Evolutionary conservation across 2,888 invertebrate genomes (phyloP).

Genomic region (Cryptocheilus praepositus): DNA sequence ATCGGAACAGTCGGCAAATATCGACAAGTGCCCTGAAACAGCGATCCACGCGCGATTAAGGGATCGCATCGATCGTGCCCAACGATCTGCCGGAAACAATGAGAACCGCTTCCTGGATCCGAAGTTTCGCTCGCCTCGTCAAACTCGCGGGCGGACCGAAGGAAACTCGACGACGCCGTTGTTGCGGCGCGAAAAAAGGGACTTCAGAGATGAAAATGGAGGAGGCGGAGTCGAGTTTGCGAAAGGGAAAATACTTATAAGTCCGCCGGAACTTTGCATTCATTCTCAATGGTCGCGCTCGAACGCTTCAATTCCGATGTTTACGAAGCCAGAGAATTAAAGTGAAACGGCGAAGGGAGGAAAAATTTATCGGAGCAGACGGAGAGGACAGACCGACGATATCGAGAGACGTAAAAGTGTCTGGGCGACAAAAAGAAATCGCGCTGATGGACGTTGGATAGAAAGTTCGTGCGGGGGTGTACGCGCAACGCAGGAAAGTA

Average conservation of each 20-base stretch:
- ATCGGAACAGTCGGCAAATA: too few relatives aligned
- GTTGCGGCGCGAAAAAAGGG: too few relatives aligned
- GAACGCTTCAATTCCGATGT: slow-evolving; percentile 32
- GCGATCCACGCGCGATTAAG: too few relatives aligned
- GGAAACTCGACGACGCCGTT: too few relatives aligned
- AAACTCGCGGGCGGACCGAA: too few relatives aligned
- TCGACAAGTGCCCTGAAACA: too few relatives aligned
- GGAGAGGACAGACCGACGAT: too few relatives aligned
- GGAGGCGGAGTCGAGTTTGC: slow-evolving; percentile 11
- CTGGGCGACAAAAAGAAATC: slow-evolving; percentile 13
- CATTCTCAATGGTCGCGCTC: slow-evolving; percentile 23
- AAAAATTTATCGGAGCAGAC: not conserved
- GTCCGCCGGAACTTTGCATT: slow-evolving; percentile 36
- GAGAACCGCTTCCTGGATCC: too few relatives aligned
- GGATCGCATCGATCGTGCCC: too few relatives aligned
- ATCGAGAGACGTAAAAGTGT: not conserved
- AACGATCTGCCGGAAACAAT: too few relatives aligned
- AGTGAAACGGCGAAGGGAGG: not conserved
- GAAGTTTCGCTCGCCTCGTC: too few relatives aligned
- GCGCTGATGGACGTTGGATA: slow-evolving; percentile 13
- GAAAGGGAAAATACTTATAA: slow-evolving; percentile 34
- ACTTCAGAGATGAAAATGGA: not conserved
- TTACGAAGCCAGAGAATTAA: slow-evolving; percentile 24
- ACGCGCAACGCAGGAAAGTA: slow-evolving; percentile 2
- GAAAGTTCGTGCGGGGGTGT: slow-evolving; percentile 22